Percentiles rank a stretch among this genome's conserved stretches.
Conservation (phyloP, 2,797 vertebrate genomes). For the Eptatretus atami region DNA sequence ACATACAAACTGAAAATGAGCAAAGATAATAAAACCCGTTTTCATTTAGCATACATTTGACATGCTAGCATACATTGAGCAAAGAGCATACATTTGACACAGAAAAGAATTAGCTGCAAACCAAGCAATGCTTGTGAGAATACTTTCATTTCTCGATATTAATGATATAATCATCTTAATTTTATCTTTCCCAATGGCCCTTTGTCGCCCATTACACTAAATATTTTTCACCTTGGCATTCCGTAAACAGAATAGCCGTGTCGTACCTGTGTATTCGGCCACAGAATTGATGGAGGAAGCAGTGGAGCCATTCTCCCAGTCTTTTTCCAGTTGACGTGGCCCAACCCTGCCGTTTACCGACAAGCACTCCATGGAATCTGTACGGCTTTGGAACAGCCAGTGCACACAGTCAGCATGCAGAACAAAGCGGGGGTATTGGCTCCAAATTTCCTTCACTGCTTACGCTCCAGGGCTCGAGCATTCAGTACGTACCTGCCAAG, state of each 20-base stretch:
- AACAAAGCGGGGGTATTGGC: background rate
- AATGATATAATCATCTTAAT: no score
- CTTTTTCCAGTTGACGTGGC: constrained; percentile 47
- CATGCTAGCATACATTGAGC: no score
- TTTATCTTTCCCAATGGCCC: no score
- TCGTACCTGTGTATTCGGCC: constrained; percentile 68
- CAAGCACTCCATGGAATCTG: constrained; percentile 54
- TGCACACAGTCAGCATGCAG: background rate
- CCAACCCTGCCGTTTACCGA: constrained; percentile 43
- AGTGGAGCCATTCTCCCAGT: constrained; percentile 86
- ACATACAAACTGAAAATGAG: no score
- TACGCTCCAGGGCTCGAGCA: background rate
- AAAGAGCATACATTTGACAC: no score
- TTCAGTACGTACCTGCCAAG: constrained; percentile 25
- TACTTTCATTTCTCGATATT: no score
- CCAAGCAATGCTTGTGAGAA: no score
- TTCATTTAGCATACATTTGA: no score
- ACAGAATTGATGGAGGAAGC: constrained; percentile 75
- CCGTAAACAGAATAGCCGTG: constrained; percentile 2
- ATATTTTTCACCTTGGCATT: no score
- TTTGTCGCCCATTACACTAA: no score
- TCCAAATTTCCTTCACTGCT: background rate
- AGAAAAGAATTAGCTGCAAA: no score
- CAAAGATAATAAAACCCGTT: no score
- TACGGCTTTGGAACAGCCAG: constrained; percentile 13